Evolutionary conservation across 1,140 invertebrate species (phyloP).

Genomic region (Macrocentrus cingulum): DNA sequence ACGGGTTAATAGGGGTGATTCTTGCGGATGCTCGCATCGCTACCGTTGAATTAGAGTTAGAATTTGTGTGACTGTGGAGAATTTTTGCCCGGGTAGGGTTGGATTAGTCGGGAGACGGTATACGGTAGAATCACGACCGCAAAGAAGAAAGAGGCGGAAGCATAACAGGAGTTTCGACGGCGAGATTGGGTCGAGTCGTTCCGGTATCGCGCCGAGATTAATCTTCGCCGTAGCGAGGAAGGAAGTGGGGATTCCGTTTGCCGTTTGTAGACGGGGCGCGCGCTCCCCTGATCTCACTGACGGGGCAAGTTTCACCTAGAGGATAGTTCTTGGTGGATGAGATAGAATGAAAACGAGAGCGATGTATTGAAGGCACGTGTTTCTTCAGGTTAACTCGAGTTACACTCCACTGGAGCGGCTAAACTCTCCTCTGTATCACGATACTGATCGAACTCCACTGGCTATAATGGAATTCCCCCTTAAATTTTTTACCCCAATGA

Average conservation of each 20-base stretch:
- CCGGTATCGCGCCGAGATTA: constrained; percentile 45
- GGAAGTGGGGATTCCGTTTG: constrained; percentile 54
- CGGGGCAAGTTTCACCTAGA: constrained; percentile 45
- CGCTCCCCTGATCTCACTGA: constrained; percentile 39
- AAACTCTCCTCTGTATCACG: constrained; percentile 42
- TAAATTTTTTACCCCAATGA: constrained; percentile 23
- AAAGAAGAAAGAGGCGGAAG: constrained; percentile 25
- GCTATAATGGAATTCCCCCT: constrained; percentile 45
- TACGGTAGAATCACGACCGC: constrained; percentile 8
- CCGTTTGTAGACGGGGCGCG: constrained; percentile 42
- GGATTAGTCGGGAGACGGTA: background rate
- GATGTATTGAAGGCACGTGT: constrained; percentile 32
- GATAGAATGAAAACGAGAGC: background rate
- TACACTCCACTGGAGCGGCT: constrained; percentile 56
- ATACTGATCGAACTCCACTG: constrained; percentile 11
- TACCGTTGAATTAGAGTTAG: constrained; percentile 8
- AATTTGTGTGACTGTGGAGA: background rate
- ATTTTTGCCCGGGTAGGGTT: background rate
- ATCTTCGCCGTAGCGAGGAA: constrained; percentile 49
- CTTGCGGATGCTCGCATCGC: constrained; percentile 7
- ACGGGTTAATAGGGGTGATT: constrained; percentile 10
- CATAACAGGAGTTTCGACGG: background rate
- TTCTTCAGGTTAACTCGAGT: constrained; percentile 49
- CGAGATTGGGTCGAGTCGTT: constrained; percentile 25
- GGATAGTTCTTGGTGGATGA: background rate